A percentile compares a stretch with the other conserved stretches of the same genome.
These are phyloP conservation scores for Lepidurus apus DNA, from an alignment of 1,140 invertebrate species.

Conservation along the genomic window DNA sequence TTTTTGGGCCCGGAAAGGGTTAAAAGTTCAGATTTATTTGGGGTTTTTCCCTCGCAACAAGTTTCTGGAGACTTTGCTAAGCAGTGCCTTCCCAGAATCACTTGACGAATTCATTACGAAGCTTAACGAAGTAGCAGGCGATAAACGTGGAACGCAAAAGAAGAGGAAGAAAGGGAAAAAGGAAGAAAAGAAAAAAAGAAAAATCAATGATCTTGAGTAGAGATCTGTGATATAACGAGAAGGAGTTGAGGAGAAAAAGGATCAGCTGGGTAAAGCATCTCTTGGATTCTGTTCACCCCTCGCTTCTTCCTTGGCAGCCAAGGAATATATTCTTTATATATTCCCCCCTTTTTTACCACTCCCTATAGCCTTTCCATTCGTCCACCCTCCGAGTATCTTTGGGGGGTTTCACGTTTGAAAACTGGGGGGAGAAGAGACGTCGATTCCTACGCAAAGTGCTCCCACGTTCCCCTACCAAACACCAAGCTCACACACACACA, in stretches of 20 bases:
- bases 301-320: background rate
- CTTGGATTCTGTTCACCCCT: background rate
- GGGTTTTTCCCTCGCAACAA: too few species aligned
- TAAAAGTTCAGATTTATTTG: background rate
- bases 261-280: background rate
- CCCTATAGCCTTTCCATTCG: background rate
- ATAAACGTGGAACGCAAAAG: background rate
- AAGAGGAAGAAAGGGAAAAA: background rate
- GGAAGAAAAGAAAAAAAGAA: background rate
- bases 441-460: conserved; percentile 16
- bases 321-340: background rate
- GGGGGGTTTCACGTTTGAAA: background rate
- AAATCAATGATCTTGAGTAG: conserved; percentile 26
- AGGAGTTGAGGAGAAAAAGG: background rate
- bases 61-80: too few species aligned
- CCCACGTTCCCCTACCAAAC: background rate
- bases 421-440: background rate
- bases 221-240: conserved; percentile 4
- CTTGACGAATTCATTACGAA: conserved; percentile 2
- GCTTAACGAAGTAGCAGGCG: background rate
- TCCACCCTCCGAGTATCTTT: background rate
- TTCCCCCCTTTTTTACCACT: too few species aligned
- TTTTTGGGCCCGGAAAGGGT: background rate
- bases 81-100: background rate
- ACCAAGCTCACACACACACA: background rate